A percentile compares a stretch with the other conserved stretches of the same genome.
phyloP scores from a whole-genome alignment of 2,888 invertebrate genomes.

The Tachina fera region DNA sequence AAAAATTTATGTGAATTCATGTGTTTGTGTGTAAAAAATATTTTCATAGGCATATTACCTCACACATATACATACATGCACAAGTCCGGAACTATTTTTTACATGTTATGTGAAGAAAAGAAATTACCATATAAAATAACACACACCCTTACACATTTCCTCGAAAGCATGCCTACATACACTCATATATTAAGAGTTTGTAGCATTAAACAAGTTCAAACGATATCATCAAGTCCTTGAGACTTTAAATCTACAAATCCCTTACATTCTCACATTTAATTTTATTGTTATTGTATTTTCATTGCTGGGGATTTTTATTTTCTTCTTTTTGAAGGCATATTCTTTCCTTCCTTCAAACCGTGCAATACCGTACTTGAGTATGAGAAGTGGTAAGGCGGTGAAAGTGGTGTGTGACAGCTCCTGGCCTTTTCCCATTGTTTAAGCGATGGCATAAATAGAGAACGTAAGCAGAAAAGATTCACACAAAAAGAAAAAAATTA shows the following conservation, averaged over 20 bases:
- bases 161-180: background rate
- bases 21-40: background rate
- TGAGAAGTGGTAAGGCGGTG: slow-evolving; percentile 39
- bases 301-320: slow-evolving; percentile 51
- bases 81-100: background rate
- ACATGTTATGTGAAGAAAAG: slow-evolving; percentile 14
- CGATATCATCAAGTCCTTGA: slow-evolving; percentile 66
- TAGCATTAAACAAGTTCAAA: slow-evolving; percentile 55
- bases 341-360: background rate
- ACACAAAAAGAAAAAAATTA: slow-evolving; percentile 27
- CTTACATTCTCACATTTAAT: slow-evolving; percentile 67
- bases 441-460: slow-evolving; percentile 48
- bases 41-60: background rate
- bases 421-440: slow-evolving; percentile 60
- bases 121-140: slow-evolving; percentile 19
- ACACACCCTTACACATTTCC: background rate
- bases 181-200: slow-evolving; percentile 14
- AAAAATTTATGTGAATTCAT: slow-evolving; percentile 11
- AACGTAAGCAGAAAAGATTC: slow-evolving; percentile 53
- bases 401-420: slow-evolving; percentile 57
- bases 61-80: background rate
- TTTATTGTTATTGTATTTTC: slow-evolving; percentile 70
- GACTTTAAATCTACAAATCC: slow-evolving; percentile 69
- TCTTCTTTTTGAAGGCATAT: background rate
- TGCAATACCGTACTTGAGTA: background rate